A percentile compares a stretch with the other conserved stretches of the same genome.
Evolutionary conservation across 2,888 invertebrate genomes (phyloP).

Genomic region (Pyrgus malvae): DNA sequence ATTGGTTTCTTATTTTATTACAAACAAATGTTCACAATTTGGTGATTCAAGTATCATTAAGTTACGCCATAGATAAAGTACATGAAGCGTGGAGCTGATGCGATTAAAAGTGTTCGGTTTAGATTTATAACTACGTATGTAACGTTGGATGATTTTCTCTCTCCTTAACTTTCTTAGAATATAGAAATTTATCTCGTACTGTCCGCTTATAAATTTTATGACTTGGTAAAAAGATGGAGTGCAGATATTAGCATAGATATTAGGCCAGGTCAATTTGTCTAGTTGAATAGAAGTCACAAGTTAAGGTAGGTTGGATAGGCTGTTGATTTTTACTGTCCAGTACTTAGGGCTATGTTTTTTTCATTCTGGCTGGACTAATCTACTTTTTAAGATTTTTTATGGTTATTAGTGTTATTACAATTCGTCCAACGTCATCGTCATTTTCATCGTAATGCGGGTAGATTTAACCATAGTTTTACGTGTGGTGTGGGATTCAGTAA

Average conservation of each 20-base stretch:
- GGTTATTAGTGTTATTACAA: conserved; percentile 6
- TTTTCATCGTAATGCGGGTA: conserved; percentile 23
- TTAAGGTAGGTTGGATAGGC: conserved; percentile 50
- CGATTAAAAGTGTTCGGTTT: conserved; percentile 12
- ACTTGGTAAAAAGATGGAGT: conserved; percentile 26
- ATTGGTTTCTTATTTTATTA: background rate
- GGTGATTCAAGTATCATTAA: conserved; percentile 31
- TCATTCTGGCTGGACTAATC: conserved; percentile 19
- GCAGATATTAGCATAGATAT: conserved; percentile 34
- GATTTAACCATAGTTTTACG: conserved; percentile 15
- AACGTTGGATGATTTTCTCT: conserved; percentile 24
- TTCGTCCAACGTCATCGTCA: conserved; percentile 15
- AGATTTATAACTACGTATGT: conserved; percentile 11
- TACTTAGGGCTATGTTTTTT: conserved; percentile 22
- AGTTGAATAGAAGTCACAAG: conserved; percentile 51
- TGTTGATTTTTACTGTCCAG: conserved; percentile 46
- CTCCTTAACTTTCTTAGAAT: conserved; percentile 21
- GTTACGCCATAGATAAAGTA: conserved; percentile 33
- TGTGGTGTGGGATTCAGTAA: conserved; percentile 16
- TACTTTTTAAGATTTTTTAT: conserved; percentile 24
- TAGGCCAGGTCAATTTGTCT: conserved; percentile 54
- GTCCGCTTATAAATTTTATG: conserved; percentile 15
- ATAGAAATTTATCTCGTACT: conserved; percentile 26
- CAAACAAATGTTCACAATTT: background rate
- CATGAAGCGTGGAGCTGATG: conserved; percentile 18